Percentiles rank a stretch among this genome's conserved stretches.
Conservation (phyloP, 1,140 invertebrate genomes). For the Drosophila pseudoobscura region DNA sequence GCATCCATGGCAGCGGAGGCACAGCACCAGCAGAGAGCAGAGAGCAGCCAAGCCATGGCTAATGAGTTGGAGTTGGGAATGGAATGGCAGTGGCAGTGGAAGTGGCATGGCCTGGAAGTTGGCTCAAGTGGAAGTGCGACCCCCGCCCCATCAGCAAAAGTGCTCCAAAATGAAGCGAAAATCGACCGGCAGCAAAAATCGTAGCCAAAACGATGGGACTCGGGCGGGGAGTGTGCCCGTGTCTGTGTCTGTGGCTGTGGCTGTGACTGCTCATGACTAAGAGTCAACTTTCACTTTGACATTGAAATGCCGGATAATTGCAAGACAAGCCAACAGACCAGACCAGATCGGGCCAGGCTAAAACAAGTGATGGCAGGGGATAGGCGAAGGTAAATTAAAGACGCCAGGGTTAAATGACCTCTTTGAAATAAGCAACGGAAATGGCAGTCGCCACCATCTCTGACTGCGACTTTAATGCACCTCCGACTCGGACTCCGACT, state of each 20-base stretch:
- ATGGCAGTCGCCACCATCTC: constrained; percentile 50
- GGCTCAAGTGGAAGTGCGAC: constrained; percentile 59
- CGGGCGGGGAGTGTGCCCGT: constrained; percentile 16
- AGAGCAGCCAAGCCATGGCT: constrained; percentile 23
- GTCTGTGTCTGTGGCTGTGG: constrained; percentile 1
- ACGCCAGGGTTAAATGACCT: constrained; percentile 63
- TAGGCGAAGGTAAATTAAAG: constrained; percentile 61
- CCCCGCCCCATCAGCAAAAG: constrained; percentile 19
- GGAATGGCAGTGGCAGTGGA: constrained; percentile 10
- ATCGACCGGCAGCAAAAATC: constrained; percentile 24
- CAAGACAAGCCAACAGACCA: constrained; percentile 47
- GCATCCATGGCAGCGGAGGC: constrained; percentile 46
- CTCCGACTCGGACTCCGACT: constrained; percentile 1
- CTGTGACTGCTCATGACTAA: constrained; percentile 53
- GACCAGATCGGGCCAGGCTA: constrained; percentile 17
- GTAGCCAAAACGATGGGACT: constrained; percentile 42
- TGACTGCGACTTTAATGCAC: constrained; percentile 3
- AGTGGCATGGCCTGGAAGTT: constrained; percentile 21
- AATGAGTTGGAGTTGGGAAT: constrained; percentile 59
- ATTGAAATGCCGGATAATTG: constrained; percentile 80
- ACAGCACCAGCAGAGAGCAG: constrained; percentile 20
- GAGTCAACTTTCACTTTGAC: constrained; percentile 83
- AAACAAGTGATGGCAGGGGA: constrained; percentile 21
- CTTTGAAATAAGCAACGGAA: constrained; percentile 64
- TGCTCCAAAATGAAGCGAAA: constrained; percentile 25